These are phyloP conservation scores for Babylonia areolata DNA, from an alignment of 1,140 invertebrate species.

Conservation along the genomic window DNA sequence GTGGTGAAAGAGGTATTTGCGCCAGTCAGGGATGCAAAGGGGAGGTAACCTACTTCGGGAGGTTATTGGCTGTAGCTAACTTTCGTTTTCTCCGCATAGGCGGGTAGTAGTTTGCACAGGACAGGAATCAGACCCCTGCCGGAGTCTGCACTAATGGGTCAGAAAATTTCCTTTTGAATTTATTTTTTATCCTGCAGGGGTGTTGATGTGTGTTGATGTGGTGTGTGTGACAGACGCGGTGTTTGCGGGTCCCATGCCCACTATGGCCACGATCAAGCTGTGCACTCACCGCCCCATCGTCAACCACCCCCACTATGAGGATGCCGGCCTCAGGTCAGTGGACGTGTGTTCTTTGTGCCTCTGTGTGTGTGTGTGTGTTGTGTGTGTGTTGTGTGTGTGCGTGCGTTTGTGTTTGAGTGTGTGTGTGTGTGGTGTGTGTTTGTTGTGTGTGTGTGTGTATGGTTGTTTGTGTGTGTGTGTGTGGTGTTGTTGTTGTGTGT, in stretches of 20 bases:
- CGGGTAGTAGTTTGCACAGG: too few species aligned
- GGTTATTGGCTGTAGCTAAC: too few species aligned
- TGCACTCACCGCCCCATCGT: constrained; percentile 85
- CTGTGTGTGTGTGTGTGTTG: neutral
- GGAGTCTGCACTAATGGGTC: too few species aligned
- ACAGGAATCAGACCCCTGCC: too few species aligned
- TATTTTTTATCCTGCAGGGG: too few species aligned
- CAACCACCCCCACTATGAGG: constrained; percentile 89
- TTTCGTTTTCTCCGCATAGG: too few species aligned
- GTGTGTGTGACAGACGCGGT: constrained; percentile 78
- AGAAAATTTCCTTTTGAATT: too few species aligned
- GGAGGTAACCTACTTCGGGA: too few species aligned
- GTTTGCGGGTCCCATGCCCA: constrained; percentile 91
- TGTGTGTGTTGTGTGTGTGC: neutral
- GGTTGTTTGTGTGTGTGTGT: neutral
- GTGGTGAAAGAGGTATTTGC: too few species aligned
- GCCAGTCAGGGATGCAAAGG: too few species aligned
- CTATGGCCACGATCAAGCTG: constrained; percentile 87
- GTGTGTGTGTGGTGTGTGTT: neutral
- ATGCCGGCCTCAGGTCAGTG: constrained; percentile 77
- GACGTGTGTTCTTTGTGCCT: neutral
- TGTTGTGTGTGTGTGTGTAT: neutral
- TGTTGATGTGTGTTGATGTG: neutral
- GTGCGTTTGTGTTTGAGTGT: too few species aligned
- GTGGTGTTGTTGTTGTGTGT: too few species aligned